Evolutionary conservation across 2,888 invertebrate species (phyloP).

Genomic region (Zele albiditarsus): DNA sequence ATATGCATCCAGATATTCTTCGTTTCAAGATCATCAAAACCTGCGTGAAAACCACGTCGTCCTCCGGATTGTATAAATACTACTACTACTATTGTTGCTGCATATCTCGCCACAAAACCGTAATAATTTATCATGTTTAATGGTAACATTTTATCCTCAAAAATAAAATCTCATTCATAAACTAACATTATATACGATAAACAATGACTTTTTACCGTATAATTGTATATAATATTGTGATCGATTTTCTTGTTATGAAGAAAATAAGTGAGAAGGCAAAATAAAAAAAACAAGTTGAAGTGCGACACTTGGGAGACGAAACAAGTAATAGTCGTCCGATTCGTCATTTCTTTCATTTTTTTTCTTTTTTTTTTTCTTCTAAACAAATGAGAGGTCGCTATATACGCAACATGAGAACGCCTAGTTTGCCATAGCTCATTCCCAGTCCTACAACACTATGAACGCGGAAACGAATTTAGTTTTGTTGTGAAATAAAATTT

Average conservation of each 20-base stretch:
- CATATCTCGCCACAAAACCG: too few species aligned
- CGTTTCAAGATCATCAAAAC: too few species aligned
- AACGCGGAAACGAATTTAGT: constrained; percentile 12
- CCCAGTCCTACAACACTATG: constrained; percentile 17
- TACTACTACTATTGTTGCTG: too few species aligned
- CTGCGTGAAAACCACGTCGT: too few species aligned
- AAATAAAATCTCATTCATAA: not conserved
- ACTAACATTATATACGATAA: not conserved
- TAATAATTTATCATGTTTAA: not conserved
- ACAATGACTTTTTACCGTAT: not conserved
- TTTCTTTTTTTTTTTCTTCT: constrained; percentile 21
- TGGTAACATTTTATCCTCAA: not conserved
- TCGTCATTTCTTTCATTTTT: constrained; percentile 1
- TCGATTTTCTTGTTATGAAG: constrained; percentile 16
- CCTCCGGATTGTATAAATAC: too few species aligned
- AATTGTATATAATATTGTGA: not conserved
- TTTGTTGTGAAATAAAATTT: constrained; percentile 19
- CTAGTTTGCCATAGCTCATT: constrained; percentile 37
- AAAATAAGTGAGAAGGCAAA: constrained; percentile 28
- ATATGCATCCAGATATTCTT: not conserved
- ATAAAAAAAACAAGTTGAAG: not conserved
- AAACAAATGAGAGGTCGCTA: constrained; percentile 46
- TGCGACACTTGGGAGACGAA: not conserved
- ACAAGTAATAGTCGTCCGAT: not conserved
- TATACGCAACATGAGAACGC: constrained; percentile 38